Base-by-base conservation (phyloP, 92 coral and sea anemone species). In the Isaurus tuberculatus region DNA sequence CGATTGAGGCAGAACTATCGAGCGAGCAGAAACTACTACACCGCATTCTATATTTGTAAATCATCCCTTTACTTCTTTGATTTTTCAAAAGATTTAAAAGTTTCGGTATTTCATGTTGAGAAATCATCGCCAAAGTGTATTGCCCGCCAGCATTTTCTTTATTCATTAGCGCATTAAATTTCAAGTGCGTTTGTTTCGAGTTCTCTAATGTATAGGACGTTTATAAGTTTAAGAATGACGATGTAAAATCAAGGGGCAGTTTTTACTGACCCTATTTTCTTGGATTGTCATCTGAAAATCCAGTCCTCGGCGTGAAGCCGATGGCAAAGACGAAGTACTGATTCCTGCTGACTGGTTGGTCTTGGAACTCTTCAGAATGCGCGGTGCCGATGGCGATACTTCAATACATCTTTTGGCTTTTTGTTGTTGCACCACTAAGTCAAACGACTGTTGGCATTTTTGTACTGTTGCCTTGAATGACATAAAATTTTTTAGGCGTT, bases 351-450 rank as follows among this genome's bases (percentile, higher is more conserved):
- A 10, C 70, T 65, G 36, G 70, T 28, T 65, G 37, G 70, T 81
- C 81, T 72, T 72, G 57, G 70, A 36, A 42, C 77, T 65, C 66
- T 70, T 83, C 79, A 70, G 69, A 71, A 66, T 71, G 33, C 70
- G 80, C 26, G 70, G 86, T 66, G 73, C 87, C 72, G 86, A 84
- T 34, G 88, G 91, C 61, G 88, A 84, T 26, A 71, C 88, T 7
- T 78, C 84, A 65, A 73, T 82, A 60, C 90, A 86, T 81, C 91
- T 37, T 73, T 87, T 83, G 28, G 70, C 33, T 33, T 79, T 65
- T 43, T 72, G 10, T 30, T 65, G 26, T 65, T 27, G 36, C 26
- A 65, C 70, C 36, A 65, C 26, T 32, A 32, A 65, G 70, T 78
- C 84, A 26, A 83, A 78, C 33, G 42, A 80, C 79, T 84, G 72